Evolutionary conservation across 2,113 vertebrate species (phyloP), one percentile per base, ranked within the genome.

Genomic region (Thamnaconus septentrionalis): DNA sequence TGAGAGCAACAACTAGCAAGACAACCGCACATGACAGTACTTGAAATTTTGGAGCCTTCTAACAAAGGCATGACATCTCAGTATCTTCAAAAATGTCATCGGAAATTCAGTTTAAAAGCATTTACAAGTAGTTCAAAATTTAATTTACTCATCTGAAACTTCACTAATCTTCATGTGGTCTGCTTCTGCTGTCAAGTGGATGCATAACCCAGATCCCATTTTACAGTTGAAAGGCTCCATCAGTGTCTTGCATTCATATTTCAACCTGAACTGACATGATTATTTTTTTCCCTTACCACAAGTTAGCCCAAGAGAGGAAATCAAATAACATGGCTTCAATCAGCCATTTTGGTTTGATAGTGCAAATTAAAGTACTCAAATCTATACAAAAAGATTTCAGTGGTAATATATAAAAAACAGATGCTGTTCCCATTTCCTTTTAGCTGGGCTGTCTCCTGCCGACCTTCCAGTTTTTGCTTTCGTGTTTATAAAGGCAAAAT

Each of bases 321-420:
- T 69, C 47, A 80, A 80, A 53, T 73, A 81, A 78, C 48, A 66
- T 64, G 79, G 78, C 85, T 64, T 58, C 31, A 78, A 71, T 8
- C 47, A 53, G 74, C 83, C 81, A 51, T 31, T 82, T 79, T 79
- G 64, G 66, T 75, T 79, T 81, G 76, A 89, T 90, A 92, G 92
- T 92, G 92, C 92, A 93, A 92, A 92, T 82, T 18, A 92, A 91
- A 91, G 82, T 80, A 89, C 79, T 82, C 63, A 90, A 83, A 83
- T 81, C 73, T 76, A 73, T 91, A 91, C 63, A 92, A 89, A 90
- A 86, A 78, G 61, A 85, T 83, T 79, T 82, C 73, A 89, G 87
- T 85, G 84, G 77, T 69, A 85, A 61, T 56, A 77, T 75, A 79
- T 72, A 66, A 76, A 88, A 83, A 84, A 83, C 59, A 79, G 63